Evolutionary conservation across 2,888 invertebrate genomes (phyloP), one percentile per base, ranked within the genome.

Genomic region (Hydraecia micacea): DNA sequence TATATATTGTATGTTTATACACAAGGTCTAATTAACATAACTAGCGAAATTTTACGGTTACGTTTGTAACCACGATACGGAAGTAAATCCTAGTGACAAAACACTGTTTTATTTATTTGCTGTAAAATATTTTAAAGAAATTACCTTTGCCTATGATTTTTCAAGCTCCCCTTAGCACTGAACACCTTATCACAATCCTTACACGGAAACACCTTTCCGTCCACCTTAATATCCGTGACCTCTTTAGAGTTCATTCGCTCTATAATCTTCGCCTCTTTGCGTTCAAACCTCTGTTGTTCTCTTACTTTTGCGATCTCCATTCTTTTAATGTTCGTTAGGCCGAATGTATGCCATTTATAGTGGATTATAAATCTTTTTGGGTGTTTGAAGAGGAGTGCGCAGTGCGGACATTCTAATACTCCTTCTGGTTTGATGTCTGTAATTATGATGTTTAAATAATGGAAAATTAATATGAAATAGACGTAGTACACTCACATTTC

Each of bases 291-390:
- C 46, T 70, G 81, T 28, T 89, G 87, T 70, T 93, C 92, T 49
- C 91, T 92, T 52, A 93, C 92, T 78, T 88, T 92, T 1, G 91
- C 90, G 15, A 92, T 66, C 32, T 94, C 93, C 46, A 90, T 76
- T 21, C 93, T 88, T 76, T 92, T 93, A 46, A 94, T 92, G 13
- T 93, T 92, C 1, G 93, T 93, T 0, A 94, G 86, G 0, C 96
- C 96, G 32, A 96, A 95, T 0, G 92, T 90, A 80, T 97, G 97
- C 97, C 97, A 97, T 70, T 97, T 97, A 5, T 90, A 88, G 77
- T 97, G 97, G 0, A 97, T 92, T 0, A 97, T 90, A 75, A 95
- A 96, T 3, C 97, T 87, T 71, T 97, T 97, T 1, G 95, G 95
- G 73, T 96, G 91, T 0, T 88, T 88, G 46, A 97, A 93, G 3